A percentile compares a stretch with the other conserved stretches of the same genome.
These are phyloP conservation scores for Drosophila atripex DNA, from an alignment of 2,888 invertebrate species.

Conservation along the genomic window DNA sequence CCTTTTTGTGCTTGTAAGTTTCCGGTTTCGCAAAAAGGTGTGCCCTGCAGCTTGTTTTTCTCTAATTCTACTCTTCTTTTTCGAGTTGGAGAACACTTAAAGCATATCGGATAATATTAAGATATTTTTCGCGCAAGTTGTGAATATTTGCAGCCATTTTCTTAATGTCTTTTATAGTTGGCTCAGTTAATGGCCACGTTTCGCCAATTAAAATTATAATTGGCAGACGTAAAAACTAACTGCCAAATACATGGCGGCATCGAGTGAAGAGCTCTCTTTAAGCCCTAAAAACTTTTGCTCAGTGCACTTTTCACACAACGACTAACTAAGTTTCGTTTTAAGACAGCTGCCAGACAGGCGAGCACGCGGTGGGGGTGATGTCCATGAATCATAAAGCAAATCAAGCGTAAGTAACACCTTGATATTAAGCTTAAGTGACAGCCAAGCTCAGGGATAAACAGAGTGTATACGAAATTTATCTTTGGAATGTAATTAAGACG, in stretches of 20 bases:
- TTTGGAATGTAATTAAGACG: slow-evolving; percentile 32
- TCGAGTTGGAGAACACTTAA: slow-evolving; percentile 33
- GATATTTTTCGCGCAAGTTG: slow-evolving; percentile 38
- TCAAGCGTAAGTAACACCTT: slow-evolving; percentile 54
- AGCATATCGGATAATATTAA: slow-evolving; percentile 52
- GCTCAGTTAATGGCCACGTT: slow-evolving; percentile 62
- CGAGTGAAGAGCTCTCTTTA: slow-evolving; percentile 39
- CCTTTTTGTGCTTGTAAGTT: slow-evolving; percentile 53
- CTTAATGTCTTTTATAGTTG: slow-evolving; percentile 59
- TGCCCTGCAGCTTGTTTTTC: slow-evolving; percentile 25
- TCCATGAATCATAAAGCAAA: slow-evolving; percentile 52
- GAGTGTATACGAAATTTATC: slow-evolving; percentile 51
- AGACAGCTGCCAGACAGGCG: slow-evolving; percentile 39
- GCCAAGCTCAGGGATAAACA: slow-evolving; percentile 14
- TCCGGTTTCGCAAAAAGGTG: slow-evolving; percentile 51
- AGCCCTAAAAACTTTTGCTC: slow-evolving; percentile 25
- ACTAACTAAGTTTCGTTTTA: slow-evolving; percentile 50
- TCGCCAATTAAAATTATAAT: slow-evolving; percentile 68
- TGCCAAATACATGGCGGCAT: slow-evolving; percentile 9
- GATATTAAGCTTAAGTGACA: slow-evolving; percentile 34
- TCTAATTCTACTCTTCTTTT: slow-evolving; percentile 3
- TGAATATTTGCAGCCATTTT: slow-evolving; percentile 52
- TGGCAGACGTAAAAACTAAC: slow-evolving; percentile 53
- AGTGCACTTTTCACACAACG: slow-evolving; percentile 30
- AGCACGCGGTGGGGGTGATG: not conserved